Evolutionary conservation across 2,888 invertebrate genomes (phyloP), one percentile per base, ranked within the genome.

Genomic region (Endotricha flammealis): DNA sequence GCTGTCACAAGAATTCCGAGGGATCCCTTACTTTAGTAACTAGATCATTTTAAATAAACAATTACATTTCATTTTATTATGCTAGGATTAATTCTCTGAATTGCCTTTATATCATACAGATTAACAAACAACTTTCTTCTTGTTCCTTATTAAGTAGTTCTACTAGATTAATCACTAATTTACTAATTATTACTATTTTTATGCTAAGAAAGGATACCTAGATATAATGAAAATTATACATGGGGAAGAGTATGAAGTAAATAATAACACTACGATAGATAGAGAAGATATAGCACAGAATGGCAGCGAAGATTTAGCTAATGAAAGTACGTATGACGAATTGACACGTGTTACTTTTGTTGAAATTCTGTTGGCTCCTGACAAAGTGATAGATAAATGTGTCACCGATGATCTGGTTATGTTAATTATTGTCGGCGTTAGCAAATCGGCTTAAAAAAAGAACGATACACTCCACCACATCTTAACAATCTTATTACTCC

Each of bases 121-220:
- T 85, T 83, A 85, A 83, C 85, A 81, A 85, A 80, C 81, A 85
- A 82, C 79, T 81, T 80, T 73, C 72, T 67, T 73, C 53, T 66
- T 66, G 55, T 64, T 71, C 63, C 63, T 68, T 73, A 60, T 68
- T 64, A 67, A 60, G 72, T 83, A 79, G 53, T 40, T 50, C 80
- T 83, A 83, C 79, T 39, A n/a, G 38, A 53, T 65, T 80, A 79
- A 67, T 57, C 42, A 41, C 80, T 83, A 82, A 43, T 59, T 60
- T 50, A 59, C 78, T 82, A 75, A 54, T 60, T 66, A 72, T 64
- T 65, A 64, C 51, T 66, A 68, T 63, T 64, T 71, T 54, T 42
- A 62, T 50, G 55, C 67, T 79, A 77, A 74, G 58, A 75, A 71
- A 73, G 70, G 69, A 64, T 58, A n/a, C n/a, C n/a, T n/a, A 62